Evolutionary conservation across 2,797 vertebrate genomes (phyloP).

Genomic region (Lepidocolaptes lacrymiger): DNA sequence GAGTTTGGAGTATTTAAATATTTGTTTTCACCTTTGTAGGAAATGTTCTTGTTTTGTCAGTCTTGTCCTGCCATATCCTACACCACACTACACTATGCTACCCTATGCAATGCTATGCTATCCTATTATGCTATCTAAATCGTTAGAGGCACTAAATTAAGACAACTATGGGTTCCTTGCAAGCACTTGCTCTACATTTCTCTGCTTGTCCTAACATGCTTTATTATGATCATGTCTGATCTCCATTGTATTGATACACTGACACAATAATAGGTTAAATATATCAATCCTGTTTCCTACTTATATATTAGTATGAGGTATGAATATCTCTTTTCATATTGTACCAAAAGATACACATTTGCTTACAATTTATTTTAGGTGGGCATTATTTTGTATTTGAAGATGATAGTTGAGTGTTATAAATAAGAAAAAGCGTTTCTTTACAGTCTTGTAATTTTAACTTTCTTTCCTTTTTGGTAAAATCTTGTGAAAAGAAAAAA

Average conservation of each 20-base stretch:
- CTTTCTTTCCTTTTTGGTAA: neutral
- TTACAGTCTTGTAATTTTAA: neutral
- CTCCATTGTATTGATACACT: neutral
- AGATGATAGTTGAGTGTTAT: neutral
- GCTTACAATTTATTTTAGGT: neutral
- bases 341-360: neutral
- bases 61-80: neutral
- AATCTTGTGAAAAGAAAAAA: neutral
- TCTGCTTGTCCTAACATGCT: neutral
- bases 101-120: neutral
- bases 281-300: neutral
- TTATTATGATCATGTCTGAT: neutral
- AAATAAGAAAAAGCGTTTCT: neutral
- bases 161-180: neutral
- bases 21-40: too few species aligned
- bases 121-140: neutral
- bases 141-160: neutral
- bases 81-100: accelerated
- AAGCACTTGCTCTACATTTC: neutral
- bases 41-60: too few species aligned
- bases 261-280: neutral
- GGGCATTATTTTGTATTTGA: neutral
- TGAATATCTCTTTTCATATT: neutral
- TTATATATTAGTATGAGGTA: neutral
- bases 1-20: too few species aligned